These are phyloP conservation scores for Dilophus febrilis DNA, from an alignment of 2,888 invertebrate genomes.

Conservation along the genomic window DNA sequence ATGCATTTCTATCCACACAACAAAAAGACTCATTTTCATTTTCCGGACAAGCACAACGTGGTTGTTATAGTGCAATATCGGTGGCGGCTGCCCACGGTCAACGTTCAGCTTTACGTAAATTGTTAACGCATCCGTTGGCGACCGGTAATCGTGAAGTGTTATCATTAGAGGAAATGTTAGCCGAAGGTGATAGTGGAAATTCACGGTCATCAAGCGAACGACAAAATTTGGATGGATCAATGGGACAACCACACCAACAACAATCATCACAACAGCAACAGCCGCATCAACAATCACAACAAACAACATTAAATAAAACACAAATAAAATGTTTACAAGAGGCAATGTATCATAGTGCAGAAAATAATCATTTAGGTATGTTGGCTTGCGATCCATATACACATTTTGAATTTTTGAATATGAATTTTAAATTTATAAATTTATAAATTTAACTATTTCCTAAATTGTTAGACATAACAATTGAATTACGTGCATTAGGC, in stretches of 20 bases:
- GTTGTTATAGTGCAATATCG: conserved; percentile 76
- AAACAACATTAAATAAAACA: conserved; percentile 47
- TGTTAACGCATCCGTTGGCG: conserved; percentile 53
- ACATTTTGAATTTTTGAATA: background rate
- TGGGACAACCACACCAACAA: no score
- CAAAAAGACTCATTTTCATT: conserved; percentile 72
- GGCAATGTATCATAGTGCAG: conserved; percentile 88
- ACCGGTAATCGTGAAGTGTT: conserved; percentile 56
- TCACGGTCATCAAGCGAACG: conserved; percentile 21
- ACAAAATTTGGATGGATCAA: no score
- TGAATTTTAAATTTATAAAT: background rate
- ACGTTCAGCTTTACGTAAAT: conserved; percentile 55
- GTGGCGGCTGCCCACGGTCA: conserved; percentile 83
- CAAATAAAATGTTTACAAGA: conserved; percentile 77
- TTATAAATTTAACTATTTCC: conserved; percentile 5
- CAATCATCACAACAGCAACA: no score
- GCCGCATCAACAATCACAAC: conserved; percentile 24
- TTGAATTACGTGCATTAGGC: conserved; percentile 70
- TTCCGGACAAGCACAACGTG: conserved; percentile 69
- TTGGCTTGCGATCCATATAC: background rate
- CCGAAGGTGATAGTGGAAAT: conserved; percentile 48
- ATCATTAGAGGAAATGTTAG: conserved; percentile 76
- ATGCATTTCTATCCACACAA: conserved; percentile 72
- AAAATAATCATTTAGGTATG: conserved; percentile 72
- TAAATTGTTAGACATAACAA: conserved; percentile 58